phyloP scores from a whole-genome alignment of 2,113 vertebrate species.

The Neolamprologus sp. region DNA sequence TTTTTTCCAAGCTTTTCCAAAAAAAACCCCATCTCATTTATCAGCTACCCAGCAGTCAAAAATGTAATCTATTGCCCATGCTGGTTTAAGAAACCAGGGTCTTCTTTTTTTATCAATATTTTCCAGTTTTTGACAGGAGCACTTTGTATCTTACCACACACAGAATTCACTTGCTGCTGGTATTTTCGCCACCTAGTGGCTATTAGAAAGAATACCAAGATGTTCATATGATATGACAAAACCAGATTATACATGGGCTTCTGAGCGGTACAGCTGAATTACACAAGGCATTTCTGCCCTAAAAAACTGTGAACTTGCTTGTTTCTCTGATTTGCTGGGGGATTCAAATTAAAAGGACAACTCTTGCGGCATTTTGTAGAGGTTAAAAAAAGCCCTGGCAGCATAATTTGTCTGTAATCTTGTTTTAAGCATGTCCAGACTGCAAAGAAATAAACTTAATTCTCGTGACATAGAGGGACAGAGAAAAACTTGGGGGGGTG shows the following conservation, averaged over 20 bases:
- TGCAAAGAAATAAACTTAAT: background rate
- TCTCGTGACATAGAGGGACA: background rate
- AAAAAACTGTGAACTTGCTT: background rate
- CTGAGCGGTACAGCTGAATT: background rate
- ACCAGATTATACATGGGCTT: background rate
- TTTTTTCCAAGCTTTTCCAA: background rate
- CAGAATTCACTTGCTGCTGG: background rate
- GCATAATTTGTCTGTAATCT: background rate
- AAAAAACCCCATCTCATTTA: rapidly evolving
- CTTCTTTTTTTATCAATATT: background rate
- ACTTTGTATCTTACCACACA: background rate
- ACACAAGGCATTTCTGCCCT: background rate
- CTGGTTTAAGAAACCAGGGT: background rate
- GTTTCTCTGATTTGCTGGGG: background rate
- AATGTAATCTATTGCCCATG: background rate
- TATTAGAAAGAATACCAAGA: background rate
- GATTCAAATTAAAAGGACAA: background rate
- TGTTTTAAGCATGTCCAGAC: background rate
- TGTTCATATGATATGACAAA: background rate
- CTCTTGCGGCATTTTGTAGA: background rate
- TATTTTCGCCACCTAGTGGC: background rate
- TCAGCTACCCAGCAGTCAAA: background rate
- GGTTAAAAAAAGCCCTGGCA: background rate
- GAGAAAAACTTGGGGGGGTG: background rate
- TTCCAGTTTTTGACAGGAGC: background rate